phyloP scores from a whole-genome alignment of 2,113 vertebrate species.

The Neolamprologus brichardi region DNA sequence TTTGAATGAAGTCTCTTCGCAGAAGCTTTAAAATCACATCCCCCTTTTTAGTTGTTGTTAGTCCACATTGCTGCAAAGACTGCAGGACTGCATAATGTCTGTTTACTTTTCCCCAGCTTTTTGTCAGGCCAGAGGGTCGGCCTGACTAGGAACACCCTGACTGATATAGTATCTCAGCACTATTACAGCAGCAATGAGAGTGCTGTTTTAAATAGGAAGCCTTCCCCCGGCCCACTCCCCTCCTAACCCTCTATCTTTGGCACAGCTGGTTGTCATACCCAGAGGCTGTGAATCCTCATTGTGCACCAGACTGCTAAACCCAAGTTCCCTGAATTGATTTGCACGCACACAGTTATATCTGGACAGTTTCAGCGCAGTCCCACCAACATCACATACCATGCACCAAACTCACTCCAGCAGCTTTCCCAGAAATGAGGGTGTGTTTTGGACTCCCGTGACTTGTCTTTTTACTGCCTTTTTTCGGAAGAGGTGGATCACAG shows the following conservation, averaged over 20 bases:
- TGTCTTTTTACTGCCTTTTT: conserved; percentile 41
- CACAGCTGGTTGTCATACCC: conserved; percentile 41
- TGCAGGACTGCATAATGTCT: not conserved
- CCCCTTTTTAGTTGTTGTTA: not conserved
- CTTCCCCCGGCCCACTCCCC: not conserved
- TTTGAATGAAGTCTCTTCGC: not conserved
- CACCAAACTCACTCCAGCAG: conserved; percentile 50
- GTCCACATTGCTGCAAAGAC: not conserved
- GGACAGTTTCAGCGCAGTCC: conserved; percentile 43
- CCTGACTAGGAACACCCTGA: conserved; percentile 18
- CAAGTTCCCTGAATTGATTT: conserved; percentile 33
- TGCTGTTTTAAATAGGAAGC: conserved; percentile 66
- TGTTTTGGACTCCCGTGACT: conserved; percentile 45
- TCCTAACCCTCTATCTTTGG: conserved; percentile 57
- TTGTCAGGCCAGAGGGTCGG: conserved; percentile 1
- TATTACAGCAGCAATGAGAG: conserved; percentile 33
- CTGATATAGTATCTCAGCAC: conserved; percentile 35
- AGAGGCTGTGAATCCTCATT: conserved; percentile 54
- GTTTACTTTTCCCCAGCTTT: conserved; percentile 20
- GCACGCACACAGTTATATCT: conserved; percentile 36
- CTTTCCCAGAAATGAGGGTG: conserved; percentile 62
- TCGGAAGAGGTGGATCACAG: conserved; percentile 36
- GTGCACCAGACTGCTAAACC: conserved; percentile 44
- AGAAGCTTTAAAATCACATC: not conserved
- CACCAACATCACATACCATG: conserved; percentile 55